Evolutionary conservation across 37 sponge, comb jelly and placozoan species (phyloP).

Genomic region (Amphimedon queenslandica): DNA sequence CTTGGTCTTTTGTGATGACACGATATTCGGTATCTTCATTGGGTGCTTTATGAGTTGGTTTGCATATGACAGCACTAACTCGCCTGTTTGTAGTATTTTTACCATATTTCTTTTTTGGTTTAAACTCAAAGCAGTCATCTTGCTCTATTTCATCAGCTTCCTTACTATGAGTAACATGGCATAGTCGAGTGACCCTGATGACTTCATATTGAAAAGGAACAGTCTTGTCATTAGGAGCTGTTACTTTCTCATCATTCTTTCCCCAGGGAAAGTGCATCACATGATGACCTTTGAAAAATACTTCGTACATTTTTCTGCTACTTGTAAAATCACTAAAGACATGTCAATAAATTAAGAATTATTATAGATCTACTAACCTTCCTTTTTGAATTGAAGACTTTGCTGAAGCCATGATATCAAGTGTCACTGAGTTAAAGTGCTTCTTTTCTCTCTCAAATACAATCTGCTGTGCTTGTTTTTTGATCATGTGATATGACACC

Average conservation of each 20-base stretch:
- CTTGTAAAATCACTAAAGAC: neutral
- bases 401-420: too few species aligned
- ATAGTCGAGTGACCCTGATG: neutral
- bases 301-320: too few species aligned
- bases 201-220: neutral
- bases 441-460: too few species aligned
- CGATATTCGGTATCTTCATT: neutral
- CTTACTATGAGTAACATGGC: neutral
- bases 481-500: too few species aligned
- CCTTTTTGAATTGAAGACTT: neutral
- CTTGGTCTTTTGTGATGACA: neutral
- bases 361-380: neutral
- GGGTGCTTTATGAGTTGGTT: neutral
- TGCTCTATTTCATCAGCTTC: neutral
- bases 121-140: neutral
- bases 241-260: neutral
- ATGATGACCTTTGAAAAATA: neutral
- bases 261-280: neutral
- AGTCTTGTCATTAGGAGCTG: neutral
- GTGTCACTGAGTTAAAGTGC: too few species aligned
- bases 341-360: neutral
- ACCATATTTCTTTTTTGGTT: constrained; percentile 10
- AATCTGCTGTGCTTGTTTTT: too few species aligned
- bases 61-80: neutral
- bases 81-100: neutral